A percentile compares a stretch with the other conserved stretches of the same genome.
Conservation (phyloP, 1,140 invertebrate species). For the Harpegnathos saltator region DNA sequence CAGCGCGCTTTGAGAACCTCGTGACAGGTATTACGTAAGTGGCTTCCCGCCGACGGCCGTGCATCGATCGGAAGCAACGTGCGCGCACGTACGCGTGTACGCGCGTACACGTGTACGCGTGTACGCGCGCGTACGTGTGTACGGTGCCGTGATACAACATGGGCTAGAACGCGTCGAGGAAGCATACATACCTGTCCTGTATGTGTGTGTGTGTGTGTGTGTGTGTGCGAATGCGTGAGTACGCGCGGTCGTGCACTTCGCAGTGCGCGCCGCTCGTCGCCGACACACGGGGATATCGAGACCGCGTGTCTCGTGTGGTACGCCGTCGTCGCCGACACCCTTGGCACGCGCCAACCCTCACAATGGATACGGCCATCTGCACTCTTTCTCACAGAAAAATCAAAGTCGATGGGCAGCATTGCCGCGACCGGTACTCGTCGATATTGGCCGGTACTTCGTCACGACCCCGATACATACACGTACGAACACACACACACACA, state of each 20-base stretch:
- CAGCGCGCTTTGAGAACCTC: slow-evolving; percentile 66
- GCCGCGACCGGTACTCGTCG: slow-evolving; percentile 54
- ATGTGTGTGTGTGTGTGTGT: no score
- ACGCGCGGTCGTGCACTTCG: not conserved
- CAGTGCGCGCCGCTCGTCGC: slow-evolving; percentile 7
- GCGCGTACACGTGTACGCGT: not conserved
- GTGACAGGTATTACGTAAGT: slow-evolving; percentile 74
- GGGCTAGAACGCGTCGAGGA: not conserved
- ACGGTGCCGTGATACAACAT: not conserved
- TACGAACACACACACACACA: not conserved
- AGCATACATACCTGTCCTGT: slow-evolving; percentile 39
- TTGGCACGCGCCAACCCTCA: slow-evolving; percentile 75
- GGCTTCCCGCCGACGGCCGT: slow-evolving; percentile 46
- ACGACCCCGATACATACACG: slow-evolving; percentile 26
- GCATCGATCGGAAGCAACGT: slow-evolving; percentile 42
- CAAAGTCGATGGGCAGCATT: slow-evolving; percentile 70
- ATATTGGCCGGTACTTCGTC: slow-evolving; percentile 53
- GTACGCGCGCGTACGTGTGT: not conserved
- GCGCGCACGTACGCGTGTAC: not conserved
- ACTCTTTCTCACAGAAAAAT: slow-evolving; percentile 79
- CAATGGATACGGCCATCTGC: slow-evolving; percentile 76
- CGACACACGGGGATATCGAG: slow-evolving; percentile 2
- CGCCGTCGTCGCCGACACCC: slow-evolving; percentile 68
- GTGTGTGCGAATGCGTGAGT: no score
- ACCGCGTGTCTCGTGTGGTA: slow-evolving; percentile 64